Evolutionary conservation across 2,113 vertebrate genomes (phyloP).

Genomic region (Arenaria interpres): DNA sequence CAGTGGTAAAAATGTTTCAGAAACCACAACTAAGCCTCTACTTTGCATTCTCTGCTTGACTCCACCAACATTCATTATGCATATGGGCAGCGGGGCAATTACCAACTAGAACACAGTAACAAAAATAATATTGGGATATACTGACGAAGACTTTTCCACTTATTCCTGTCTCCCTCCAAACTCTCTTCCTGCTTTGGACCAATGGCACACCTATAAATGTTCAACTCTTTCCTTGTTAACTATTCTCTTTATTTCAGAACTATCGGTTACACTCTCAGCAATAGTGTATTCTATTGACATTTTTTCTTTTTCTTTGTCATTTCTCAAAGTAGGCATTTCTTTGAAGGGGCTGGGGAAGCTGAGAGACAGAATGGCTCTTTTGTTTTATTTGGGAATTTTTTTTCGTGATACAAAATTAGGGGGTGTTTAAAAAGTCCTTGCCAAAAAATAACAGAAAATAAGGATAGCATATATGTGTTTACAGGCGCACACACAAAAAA

Average conservation of each 20-base stretch:
- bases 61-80: neutral
- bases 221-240: neutral
- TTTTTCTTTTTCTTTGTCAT: neutral
- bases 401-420: neutral
- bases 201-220: neutral
- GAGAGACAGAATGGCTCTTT: neutral
- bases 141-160: neutral
- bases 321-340: neutral
- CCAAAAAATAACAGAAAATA: neutral
- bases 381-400: neutral
- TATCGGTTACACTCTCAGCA: neutral
- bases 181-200: neutral
- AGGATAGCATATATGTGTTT: rapidly evolving
- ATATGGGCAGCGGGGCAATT: neutral
- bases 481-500: neutral
- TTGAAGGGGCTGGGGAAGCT: neutral
- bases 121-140: neutral
- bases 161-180: neutral
- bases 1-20: neutral
- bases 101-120: neutral
- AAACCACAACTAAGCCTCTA: neutral
- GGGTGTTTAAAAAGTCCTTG: neutral
- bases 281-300: neutral
- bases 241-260: neutral
- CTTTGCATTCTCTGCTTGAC: neutral